A percentile compares a stretch with the other conserved stretches of the same genome.
Conservation (phyloP, 2,113 vertebrate species). For the Crocuta crocuta region DNA sequence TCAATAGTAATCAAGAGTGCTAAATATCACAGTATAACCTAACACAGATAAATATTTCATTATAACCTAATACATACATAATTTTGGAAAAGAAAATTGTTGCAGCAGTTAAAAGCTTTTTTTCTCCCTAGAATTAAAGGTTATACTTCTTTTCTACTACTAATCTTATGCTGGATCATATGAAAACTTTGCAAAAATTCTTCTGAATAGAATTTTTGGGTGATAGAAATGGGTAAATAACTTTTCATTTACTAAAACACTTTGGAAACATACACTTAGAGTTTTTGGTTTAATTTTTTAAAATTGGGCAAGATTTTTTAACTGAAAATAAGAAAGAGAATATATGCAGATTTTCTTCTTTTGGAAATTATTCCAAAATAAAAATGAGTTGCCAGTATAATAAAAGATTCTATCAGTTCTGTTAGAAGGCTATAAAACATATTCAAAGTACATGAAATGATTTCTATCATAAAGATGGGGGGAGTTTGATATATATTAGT, state of each 20-base stretch:
- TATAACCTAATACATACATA: not conserved
- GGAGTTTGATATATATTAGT: not conserved
- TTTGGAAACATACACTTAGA: not conserved
- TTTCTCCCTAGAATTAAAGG: not conserved
- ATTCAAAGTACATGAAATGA: not conserved
- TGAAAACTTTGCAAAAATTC: not conserved
- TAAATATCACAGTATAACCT: not conserved
- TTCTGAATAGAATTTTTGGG: not conserved
- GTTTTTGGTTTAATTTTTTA: slow-evolving; percentile 31
- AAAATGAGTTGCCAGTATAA: not conserved
- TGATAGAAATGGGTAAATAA: not conserved
- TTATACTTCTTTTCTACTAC: not conserved
- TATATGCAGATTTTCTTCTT: slow-evolving; percentile 14
- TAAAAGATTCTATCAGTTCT: not conserved
- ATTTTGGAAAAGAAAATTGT: not conserved
- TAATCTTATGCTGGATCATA: not conserved
- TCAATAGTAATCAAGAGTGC: not conserved
- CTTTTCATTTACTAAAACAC: not conserved
- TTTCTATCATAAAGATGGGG: not conserved
- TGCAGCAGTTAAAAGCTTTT: not conserved
- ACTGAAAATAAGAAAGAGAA: not conserved
- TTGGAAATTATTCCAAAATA: not conserved
- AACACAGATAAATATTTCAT: not conserved
- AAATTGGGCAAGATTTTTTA: slow-evolving; percentile 1
- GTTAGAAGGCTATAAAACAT: not conserved